Conservation (phyloP, 2,888 invertebrate genomes). For the Gari tellinella region DNA sequence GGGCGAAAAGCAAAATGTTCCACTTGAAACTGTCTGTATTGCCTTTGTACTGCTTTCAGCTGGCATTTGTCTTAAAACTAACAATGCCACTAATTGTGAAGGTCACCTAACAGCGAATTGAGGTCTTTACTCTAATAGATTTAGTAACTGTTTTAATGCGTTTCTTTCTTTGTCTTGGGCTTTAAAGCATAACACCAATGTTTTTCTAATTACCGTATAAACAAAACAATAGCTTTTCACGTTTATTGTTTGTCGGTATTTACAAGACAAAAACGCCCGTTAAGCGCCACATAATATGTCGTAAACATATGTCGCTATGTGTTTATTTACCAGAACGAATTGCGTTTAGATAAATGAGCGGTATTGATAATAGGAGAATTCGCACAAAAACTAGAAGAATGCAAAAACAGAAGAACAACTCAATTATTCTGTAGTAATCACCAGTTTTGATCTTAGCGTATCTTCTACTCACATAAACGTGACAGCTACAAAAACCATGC, state of each 20-base stretch:
- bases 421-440: constrained; percentile 50
- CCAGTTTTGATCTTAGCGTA: constrained; percentile 31
- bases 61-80: too few species aligned
- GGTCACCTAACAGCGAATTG: too few species aligned
- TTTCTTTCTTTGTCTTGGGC: too few species aligned
- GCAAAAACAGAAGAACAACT: constrained; percentile 43
- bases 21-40: too few species aligned
- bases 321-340: constrained; percentile 64
- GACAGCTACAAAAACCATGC: too few species aligned
- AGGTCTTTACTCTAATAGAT: too few species aligned
- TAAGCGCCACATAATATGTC: constrained; percentile 38
- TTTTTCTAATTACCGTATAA: constrained; percentile 31
- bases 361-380: constrained; percentile 54
- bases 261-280: constrained; percentile 26
- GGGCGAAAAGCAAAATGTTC: too few species aligned
- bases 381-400: constrained; percentile 38
- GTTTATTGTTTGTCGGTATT: constrained; percentile 38
- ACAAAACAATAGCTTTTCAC: constrained; percentile 28
- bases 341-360: constrained; percentile 57
- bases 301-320: constrained; percentile 58
- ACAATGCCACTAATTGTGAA: too few species aligned
- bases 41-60: too few species aligned
- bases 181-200: too few species aligned
- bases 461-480: constrained; percentile 1
- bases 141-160: too few species aligned